phyloP scores from a whole-genome alignment of 2,113 vertebrate genomes.

The Laticauda laticaudata region DNA sequence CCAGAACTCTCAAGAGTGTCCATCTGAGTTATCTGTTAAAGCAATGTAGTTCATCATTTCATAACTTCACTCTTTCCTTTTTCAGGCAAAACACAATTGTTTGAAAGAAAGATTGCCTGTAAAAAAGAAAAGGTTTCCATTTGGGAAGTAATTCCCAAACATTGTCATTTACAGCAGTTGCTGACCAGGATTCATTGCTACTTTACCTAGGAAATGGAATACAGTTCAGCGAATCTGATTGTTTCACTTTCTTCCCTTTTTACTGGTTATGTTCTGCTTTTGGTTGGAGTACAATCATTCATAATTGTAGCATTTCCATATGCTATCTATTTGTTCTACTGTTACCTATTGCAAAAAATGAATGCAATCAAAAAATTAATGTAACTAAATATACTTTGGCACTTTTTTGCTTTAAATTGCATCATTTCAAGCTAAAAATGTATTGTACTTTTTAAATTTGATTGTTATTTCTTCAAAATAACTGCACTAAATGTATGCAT shows the following conservation, averaged over 20 bases:
- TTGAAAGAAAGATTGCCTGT: conserved; percentile 70
- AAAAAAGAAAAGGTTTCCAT: conserved; percentile 49
- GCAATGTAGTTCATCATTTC: conserved; percentile 66
- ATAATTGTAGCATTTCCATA: conserved; percentile 58
- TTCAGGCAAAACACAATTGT: conserved; percentile 67
- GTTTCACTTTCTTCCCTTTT: conserved; percentile 48
- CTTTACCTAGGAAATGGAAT: conserved; percentile 39
- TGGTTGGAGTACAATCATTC: conserved; percentile 58
- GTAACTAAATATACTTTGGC: conserved; percentile 73
- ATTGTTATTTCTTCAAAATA: conserved; percentile 68
- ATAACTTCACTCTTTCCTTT: conserved; percentile 69
- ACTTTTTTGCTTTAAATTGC: conserved; percentile 78
- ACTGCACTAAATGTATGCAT: conserved; percentile 77
- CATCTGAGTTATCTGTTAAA: conserved; percentile 69
- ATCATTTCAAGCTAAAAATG: conserved; percentile 70
- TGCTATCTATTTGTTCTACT: conserved; percentile 62
- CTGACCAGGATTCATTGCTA: conserved; percentile 61
- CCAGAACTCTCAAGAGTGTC: conserved; percentile 65
- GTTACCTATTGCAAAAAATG: conserved; percentile 66
- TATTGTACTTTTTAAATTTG: conserved; percentile 67
- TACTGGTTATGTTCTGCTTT: conserved; percentile 54
- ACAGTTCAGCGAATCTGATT: conserved; percentile 45
- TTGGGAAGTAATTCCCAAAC: conserved; percentile 61
- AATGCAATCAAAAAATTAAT: conserved; percentile 73
- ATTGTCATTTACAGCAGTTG: conserved; percentile 41